Base-by-base conservation (phyloP, 37 sponge, comb jelly and placozoan species). In the Ianthella basta region DNA sequence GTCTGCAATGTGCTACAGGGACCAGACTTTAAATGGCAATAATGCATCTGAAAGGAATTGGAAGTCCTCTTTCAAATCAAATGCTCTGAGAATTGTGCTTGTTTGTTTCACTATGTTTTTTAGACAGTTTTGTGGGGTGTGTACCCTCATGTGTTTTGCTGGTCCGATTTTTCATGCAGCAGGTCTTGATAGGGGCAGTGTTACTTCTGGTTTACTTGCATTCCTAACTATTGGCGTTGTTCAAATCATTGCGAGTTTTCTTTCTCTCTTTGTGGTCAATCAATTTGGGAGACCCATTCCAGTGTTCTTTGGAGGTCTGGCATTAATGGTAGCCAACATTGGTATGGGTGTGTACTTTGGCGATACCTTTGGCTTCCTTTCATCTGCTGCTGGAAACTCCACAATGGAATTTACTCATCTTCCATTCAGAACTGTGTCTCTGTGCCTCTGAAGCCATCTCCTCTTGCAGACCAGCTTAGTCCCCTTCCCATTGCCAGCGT, bases 331-430 rank as follows among this genome's bases (percentile, higher is more conserved):
- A 35, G 14, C 59, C 27, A 56, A 15, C 36, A 20, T 59, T 10
- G 61, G 59, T 61, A 24, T 86, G 23, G 25, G 18, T 15, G 81
- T 86, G 65, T 86, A 83, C 81, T 64, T 64, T 16, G 66, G 8
- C 14, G 12, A 29, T 20, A 29, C 66, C 23, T 72, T 37, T 72
- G 73, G 73, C 12, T 13, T 72, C 36, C 8, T 72, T 72, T 19
- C 41, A 14, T 19, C 15, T 14, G 73, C 40, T 19, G 60, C 90
- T 92, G 30, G 89, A 88, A 55, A 91, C 88, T 84, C 82, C 88
- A 21, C 74, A 83, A 44, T 91, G 96, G 38, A 90, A 91, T 60
- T 88, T 86, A 69, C 91, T 44, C 65, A 84, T 34, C 33, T 36
- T 34, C 35, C 4, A 24, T 1, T 4, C 8, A 0, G 1, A 4